Base-by-base conservation (phyloP, 2,797 vertebrate species). In the Merluccius polli region DNA sequence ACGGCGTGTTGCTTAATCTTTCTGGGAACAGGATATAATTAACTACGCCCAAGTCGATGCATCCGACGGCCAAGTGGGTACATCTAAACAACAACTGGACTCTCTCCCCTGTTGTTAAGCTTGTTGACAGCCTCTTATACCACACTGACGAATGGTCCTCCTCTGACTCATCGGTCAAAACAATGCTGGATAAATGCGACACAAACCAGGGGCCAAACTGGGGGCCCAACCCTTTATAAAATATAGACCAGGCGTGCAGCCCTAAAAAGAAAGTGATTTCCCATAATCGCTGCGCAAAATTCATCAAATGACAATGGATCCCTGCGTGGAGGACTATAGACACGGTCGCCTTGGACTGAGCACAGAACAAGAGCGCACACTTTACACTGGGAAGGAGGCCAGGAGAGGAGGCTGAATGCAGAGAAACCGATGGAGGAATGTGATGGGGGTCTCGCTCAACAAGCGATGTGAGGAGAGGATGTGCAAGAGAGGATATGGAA, bases 141-240 rank as follows among this genome's bases (percentile, higher is more conserved):
- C 52, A 10, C 21, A n/a, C 52, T 59, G 52, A n/a, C 52, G 52
- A 59, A n/a, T n/a, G 6, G 52, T 59, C 52, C 52, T 59, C 52
- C 21, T 11, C 21, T 59, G 52, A 59, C 52, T 59, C 52, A 59
- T 59, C 21, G 52, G 52, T 76, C 72, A 83, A 70, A 77, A 82
- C 70, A 78, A 81, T 82, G 77, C 81, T 41, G 75, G 76, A 75
- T 71, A 77, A 78, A 84, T 78, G 72, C 76, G 78, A 80, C 77
- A 78, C 70, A 73, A 81, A 83, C 82, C 75, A 78, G 78, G 73
- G 78, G 84, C 86, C 84, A 59, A n/a, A 24, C 52, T n/a, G 48
- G 48, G 48, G 1, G 48, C 48, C 48, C n/a, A 35, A n/a, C 48
- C 1, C 44, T 3, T 21, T 52, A 52, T 52, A 4, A 52, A 59